Evolutionary conservation across 2,113 vertebrate genomes (phyloP).

Genomic region (Melanotaenia duboulayi): DNA sequence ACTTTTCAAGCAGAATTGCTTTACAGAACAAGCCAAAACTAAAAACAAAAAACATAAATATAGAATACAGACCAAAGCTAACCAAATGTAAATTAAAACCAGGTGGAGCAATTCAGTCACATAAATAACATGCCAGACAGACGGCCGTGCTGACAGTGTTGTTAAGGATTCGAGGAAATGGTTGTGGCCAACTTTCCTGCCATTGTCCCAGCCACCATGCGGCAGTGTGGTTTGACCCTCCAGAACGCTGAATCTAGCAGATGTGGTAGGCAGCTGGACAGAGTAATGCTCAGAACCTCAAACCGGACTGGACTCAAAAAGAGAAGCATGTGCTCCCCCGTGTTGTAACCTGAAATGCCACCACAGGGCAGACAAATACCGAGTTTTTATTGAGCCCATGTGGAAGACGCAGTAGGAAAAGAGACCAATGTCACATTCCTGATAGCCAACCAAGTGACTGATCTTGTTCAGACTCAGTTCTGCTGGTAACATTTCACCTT

Average conservation of each 20-base stretch:
- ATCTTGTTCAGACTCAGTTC: background rate
- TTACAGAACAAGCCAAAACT: no score
- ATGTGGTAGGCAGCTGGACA: conserved; percentile 56
- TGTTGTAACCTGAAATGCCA: conserved; percentile 53
- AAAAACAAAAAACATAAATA: no score
- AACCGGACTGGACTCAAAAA: conserved; percentile 24
- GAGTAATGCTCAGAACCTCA: conserved; percentile 22
- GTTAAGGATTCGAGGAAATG: conserved; percentile 48
- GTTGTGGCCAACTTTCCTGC: conserved; percentile 53
- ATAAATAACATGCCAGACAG: conserved; percentile 3
- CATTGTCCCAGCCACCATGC: conserved; percentile 56
- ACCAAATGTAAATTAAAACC: conserved; percentile 11
- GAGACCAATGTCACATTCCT: no score
- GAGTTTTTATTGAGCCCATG: no score
- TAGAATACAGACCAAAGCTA: background rate
- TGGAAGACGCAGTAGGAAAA: background rate
- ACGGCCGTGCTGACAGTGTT: conserved; percentile 12
- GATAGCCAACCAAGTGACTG: background rate
- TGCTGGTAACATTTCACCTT: background rate
- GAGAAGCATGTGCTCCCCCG: conserved; percentile 64
- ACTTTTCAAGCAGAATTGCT: no score
- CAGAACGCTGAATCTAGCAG: conserved; percentile 56
- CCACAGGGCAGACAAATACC: background rate
- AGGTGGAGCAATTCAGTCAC: background rate
- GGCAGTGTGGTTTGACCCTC: conserved; percentile 44